Evolutionary conservation across 2,888 invertebrate species (phyloP).

Genomic region (Cantharis nigra): DNA sequence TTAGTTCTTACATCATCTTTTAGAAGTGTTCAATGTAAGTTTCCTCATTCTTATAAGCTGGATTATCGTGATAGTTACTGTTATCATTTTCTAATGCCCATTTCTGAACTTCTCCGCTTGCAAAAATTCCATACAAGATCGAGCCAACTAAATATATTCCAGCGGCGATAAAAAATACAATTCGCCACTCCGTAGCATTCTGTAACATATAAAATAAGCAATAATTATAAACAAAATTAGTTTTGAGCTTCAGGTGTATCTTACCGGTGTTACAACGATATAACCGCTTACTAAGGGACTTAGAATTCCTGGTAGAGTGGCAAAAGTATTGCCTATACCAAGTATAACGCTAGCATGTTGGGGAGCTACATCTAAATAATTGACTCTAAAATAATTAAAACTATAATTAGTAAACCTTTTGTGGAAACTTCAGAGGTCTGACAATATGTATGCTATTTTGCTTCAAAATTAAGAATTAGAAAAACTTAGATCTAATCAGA

Average conservation of each 20-base stretch:
- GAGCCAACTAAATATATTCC: slow-evolving; percentile 84
- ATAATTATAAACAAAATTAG: not conserved
- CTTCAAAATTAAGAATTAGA: no score
- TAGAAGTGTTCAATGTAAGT: not conserved
- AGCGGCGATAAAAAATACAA: slow-evolving; percentile 85
- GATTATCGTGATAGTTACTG: not conserved
- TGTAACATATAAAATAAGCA: slow-evolving; percentile 19
- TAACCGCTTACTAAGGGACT: slow-evolving; percentile 82
- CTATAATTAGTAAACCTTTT: no score
- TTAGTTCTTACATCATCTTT: not conserved
- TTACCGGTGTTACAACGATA: slow-evolving; percentile 72
- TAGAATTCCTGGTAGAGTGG: slow-evolving; percentile 90
- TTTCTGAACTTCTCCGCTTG: slow-evolving; percentile 79
- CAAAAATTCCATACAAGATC: slow-evolving; percentile 78
- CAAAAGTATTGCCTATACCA: slow-evolving; percentile 90
- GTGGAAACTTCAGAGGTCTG: no score
- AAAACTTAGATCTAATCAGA: no score
- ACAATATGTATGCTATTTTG: no score
- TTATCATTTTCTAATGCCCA: slow-evolving; percentile 67
- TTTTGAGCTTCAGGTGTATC: not conserved
- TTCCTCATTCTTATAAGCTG: not conserved
- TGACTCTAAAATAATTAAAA: slow-evolving; percentile 63
- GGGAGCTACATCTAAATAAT: slow-evolving; percentile 89
- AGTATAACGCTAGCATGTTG: slow-evolving; percentile 89
- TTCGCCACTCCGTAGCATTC: slow-evolving; percentile 70